Percentiles rank a stretch among this genome's conserved stretches.
Conservation (phyloP, 2,888 invertebrate species). For the Danaus chrysippus region DNA sequence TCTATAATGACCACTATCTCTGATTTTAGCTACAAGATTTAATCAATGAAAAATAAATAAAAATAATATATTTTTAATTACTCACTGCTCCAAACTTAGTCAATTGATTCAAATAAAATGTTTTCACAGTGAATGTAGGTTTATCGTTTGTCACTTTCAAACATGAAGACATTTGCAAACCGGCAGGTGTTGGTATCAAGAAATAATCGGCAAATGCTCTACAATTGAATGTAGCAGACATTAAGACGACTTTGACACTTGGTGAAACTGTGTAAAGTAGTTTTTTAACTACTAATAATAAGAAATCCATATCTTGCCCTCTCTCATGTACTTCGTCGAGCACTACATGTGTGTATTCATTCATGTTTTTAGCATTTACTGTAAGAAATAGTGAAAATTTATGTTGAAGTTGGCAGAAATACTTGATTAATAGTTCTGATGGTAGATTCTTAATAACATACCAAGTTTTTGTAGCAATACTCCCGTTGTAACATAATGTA, state of each 20-base stretch:
- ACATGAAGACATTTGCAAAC: conserved; percentile 53
- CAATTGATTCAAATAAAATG: conserved; percentile 81
- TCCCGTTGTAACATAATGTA: conserved; percentile 94
- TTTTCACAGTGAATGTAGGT: conserved; percentile 76
- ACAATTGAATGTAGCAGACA: conserved; percentile 96
- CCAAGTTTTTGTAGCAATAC: conserved; percentile 88
- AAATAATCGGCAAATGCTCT: conserved; percentile 85
- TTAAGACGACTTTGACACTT: conserved; percentile 81
- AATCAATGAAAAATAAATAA: no score
- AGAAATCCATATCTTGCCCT: conserved; percentile 94
- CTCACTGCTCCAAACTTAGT: conserved; percentile 70
- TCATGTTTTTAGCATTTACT: conserved; percentile 84
- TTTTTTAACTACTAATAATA: conserved; percentile 89
- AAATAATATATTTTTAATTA: conserved; percentile 22
- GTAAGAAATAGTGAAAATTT: conserved; percentile 28
- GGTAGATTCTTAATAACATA: conserved; percentile 34
- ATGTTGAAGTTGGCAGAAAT: not conserved
- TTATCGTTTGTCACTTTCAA: conserved; percentile 69
- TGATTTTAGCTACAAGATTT: no score
- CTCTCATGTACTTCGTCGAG: conserved; percentile 97
- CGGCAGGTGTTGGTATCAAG: conserved; percentile 47
- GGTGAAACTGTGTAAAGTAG: conserved; percentile 80
- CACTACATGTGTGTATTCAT: conserved; percentile 91
- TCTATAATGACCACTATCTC: no score
- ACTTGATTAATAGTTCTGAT: not conserved